phyloP scores from a whole-genome alignment of 2,888 invertebrate genomes.

The Drosophila algonquin region DNA sequence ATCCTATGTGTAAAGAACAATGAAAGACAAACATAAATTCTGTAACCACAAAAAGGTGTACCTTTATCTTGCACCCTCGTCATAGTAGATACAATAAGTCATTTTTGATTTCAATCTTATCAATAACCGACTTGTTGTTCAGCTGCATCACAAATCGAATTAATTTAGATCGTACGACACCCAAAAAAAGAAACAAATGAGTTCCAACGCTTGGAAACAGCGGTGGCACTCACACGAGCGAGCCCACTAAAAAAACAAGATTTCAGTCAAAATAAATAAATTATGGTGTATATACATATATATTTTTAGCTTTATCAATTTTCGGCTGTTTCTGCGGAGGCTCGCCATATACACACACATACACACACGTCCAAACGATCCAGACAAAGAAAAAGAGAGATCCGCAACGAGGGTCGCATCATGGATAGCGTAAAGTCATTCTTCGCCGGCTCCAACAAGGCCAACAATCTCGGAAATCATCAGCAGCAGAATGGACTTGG shows the following conservation, averaged over 20 bases:
- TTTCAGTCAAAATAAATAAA: not conserved
- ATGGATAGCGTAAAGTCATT: slow-evolving; percentile 81
- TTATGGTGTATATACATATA: slow-evolving; percentile 13
- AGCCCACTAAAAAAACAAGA: not conserved
- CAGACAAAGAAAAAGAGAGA: slow-evolving; percentile 21
- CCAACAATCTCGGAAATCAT: slow-evolving; percentile 63
- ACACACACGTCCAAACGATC: slow-evolving; percentile 6
- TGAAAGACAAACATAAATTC: not conserved
- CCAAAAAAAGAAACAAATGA: not conserved
- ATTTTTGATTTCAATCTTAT: not conserved
- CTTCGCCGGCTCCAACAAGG: slow-evolving; percentile 71
- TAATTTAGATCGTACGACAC: not conserved
- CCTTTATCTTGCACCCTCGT: too few relatives aligned
- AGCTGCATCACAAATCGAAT: not conserved
- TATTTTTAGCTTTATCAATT: slow-evolving; percentile 72
- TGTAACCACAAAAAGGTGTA: too few relatives aligned
- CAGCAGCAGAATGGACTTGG: slow-evolving; percentile 51
- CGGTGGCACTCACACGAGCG: not conserved
- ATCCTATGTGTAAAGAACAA: not conserved
- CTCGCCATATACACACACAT: slow-evolving; percentile 53
- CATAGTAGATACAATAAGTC: not conserved
- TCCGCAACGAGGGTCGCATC: slow-evolving; percentile 40
- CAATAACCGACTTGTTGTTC: not conserved
- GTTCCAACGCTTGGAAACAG: not conserved
- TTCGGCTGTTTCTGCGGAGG: slow-evolving; percentile 57